phyloP scores from a whole-genome alignment of 2,113 vertebrate species.

The Orientallactaga bullata region DNA sequence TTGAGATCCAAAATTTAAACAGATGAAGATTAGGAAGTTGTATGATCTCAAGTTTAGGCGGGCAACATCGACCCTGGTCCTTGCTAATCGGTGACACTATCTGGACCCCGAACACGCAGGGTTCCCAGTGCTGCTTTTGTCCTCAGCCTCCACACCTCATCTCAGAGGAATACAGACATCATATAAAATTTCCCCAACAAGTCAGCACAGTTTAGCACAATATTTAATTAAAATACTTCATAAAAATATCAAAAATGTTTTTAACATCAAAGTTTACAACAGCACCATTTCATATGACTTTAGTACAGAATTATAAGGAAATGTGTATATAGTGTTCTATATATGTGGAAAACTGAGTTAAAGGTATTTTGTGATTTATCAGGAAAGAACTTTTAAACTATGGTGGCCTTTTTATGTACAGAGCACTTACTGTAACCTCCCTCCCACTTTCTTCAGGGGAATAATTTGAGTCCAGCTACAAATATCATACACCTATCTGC shows the following conservation, averaged over 20 bases:
- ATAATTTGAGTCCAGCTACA: background rate
- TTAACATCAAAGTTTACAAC: slow-evolving; percentile 27
- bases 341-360: background rate
- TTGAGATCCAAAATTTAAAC: background rate
- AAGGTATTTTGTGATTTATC: background rate
- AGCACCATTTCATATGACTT: background rate
- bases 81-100: background rate
- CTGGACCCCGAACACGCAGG: background rate
- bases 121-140: background rate
- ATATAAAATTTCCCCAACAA: background rate
- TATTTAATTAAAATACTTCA: background rate
- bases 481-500: background rate
- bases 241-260: background rate
- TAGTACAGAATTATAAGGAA: background rate
- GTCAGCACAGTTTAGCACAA: background rate
- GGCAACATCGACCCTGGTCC: no score
- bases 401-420: background rate
- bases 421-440: background rate
- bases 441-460: background rate
- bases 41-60: background rate
- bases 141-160: background rate
- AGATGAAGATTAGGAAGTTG: background rate
- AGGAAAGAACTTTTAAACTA: background rate
- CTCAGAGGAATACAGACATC: background rate
- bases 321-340: background rate